These are phyloP conservation scores for Channa argus DNA, from an alignment of 2,113 vertebrate genomes.

Conservation along the genomic window DNA sequence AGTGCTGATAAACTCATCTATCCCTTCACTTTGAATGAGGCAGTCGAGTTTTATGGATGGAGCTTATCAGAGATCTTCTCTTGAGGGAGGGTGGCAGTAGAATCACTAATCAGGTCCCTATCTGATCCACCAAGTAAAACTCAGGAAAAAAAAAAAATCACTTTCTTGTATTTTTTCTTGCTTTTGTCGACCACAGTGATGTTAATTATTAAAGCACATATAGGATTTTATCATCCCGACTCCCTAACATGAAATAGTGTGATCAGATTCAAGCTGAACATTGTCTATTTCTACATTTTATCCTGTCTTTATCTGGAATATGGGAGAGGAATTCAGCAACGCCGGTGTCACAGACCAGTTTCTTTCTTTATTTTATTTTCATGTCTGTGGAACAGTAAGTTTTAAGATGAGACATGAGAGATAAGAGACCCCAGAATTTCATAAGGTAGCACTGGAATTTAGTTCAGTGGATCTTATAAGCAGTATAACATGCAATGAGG, in stretches of 20 bases:
- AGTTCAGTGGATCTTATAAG: too few relatives aligned
- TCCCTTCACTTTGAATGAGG: constrained; percentile 54
- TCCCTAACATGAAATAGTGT: background rate
- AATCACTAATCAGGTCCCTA: constrained; percentile 56
- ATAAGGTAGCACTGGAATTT: too few relatives aligned
- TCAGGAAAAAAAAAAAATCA: constrained; percentile 35
- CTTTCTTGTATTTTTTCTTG: constrained; percentile 2
- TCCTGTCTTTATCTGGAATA: background rate
- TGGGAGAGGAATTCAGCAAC: too few relatives aligned
- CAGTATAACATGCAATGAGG: too few relatives aligned
- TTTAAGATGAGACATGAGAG: too few relatives aligned
- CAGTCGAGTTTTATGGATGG: constrained; percentile 68
- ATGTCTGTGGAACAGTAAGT: too few relatives aligned
- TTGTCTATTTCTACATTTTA: constrained; percentile 18
- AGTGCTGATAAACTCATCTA: constrained; percentile 57
- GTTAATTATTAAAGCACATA: constrained; percentile 35
- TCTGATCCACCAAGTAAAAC: constrained; percentile 48
- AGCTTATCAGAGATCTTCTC: constrained; percentile 56
- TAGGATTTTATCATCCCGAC: constrained; percentile 14
- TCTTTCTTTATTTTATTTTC: too few relatives aligned
- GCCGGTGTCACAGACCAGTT: too few relatives aligned
- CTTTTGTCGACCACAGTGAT: constrained; percentile 21
- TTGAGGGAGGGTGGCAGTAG: constrained; percentile 40
- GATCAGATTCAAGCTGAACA: constrained; percentile 21
- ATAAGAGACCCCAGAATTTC: too few relatives aligned